These are phyloP conservation scores for Nycticorax nycticorax DNA, from an alignment of 2,113 vertebrate genomes.

Conservation along the genomic window DNA sequence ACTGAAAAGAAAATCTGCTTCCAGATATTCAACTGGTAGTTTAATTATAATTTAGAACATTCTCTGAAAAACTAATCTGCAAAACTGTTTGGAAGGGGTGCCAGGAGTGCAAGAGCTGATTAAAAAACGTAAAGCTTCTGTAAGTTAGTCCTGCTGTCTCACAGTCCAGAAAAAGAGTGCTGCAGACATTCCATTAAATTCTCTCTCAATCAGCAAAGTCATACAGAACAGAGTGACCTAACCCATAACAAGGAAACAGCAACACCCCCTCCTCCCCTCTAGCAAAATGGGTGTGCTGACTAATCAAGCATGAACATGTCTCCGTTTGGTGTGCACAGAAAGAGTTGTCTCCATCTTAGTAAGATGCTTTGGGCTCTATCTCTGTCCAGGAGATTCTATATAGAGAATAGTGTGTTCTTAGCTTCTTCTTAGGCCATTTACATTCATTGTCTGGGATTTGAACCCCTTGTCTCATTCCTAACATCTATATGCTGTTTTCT, in stretches of 20 bases:
- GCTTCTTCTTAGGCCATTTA: background rate
- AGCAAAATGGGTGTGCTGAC: background rate
- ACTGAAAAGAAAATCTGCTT: background rate
- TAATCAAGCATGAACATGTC: background rate
- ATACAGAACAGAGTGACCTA: background rate
- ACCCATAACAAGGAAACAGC: background rate
- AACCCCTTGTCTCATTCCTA: background rate
- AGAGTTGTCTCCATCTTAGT: background rate
- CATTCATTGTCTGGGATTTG: background rate
- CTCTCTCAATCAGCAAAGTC: background rate
- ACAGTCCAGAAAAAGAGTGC: background rate
- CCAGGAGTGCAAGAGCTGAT: background rate
- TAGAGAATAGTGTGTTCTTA: background rate
- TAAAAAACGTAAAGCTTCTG: background rate
- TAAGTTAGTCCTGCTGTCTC: background rate
- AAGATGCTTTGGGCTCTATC: background rate
- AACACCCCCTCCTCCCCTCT: background rate
- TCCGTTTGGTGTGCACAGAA: fast-evolving
- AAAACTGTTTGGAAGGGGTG: background rate
- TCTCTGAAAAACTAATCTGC: background rate
- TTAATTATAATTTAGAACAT: background rate
- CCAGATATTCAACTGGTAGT: background rate
- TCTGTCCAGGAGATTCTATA: background rate
- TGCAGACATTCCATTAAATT: background rate
- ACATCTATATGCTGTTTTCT: background rate